Evolutionary conservation across 2,888 invertebrate genomes (phyloP), one percentile per base, ranked within the genome.

Genomic region (Morpho deidamia): DNA sequence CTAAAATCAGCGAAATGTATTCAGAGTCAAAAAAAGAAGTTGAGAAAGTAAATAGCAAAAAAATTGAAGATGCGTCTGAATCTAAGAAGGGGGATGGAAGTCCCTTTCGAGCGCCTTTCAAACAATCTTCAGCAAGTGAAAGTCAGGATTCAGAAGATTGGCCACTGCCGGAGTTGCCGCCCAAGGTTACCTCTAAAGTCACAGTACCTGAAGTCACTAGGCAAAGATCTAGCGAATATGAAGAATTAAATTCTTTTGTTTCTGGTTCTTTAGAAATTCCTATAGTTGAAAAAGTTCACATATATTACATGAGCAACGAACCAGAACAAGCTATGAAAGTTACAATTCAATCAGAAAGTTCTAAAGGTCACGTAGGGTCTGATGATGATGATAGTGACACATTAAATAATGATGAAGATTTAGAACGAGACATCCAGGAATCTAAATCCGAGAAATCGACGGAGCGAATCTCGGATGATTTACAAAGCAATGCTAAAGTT

Each of bases 241-340:
- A 95, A 63, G 94, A 94, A 64, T 95, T 95, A 95, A 95, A 95
- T 0, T 95, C 95, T 41, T 94, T 95, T 0, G 95, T 95, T 8
- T 94, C 94, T 0, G 93, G 92, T 57, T 88, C 94, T 12, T 88
- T 93, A 53, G 95, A 94, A 68, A 92, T 92, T 7, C 93, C 94
- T 0, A 91, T 95, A 8, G 91, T 95, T 12, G 95, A 94, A 68
- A 94, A 94, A 76, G 92, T 95, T 7, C 94, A 95, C 75, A 95
- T 95, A 12, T 96, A 94, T 71, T 96, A 94, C 66, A 92, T 95
- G 84, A 93, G 91, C 64, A 93, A 94, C 38, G 94, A 94, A 70
- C 93, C 93, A 0, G 95, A 96, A 81, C 95, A 93, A 78, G 94
- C 95, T 0, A 93, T 93, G 59, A 94, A 94, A 74, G 95, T 96